These are phyloP conservation scores for Heteronetta atricapilla DNA, from an alignment of 2,113 vertebrate species.

Conservation along the genomic window DNA sequence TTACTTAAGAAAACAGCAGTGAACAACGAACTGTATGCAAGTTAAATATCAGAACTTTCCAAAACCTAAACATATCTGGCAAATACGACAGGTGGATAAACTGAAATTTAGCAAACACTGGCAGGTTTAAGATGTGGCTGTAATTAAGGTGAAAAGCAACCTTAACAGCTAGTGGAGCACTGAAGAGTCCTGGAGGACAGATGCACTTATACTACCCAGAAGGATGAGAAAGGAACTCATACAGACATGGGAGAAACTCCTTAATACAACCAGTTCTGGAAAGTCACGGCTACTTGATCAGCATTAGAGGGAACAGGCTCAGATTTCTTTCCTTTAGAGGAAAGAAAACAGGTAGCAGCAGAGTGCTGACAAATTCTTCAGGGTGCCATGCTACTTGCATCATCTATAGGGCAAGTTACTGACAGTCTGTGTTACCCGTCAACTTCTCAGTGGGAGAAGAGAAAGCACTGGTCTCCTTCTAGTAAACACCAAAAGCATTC, in stretches of 20 bases:
- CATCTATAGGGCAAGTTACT: accelerated
- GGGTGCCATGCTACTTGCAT: neutral
- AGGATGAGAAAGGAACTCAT: neutral
- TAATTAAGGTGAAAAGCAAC: neutral
- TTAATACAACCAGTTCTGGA: neutral
- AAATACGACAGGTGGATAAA: neutral
- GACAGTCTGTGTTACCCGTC: neutral
- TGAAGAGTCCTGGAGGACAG: neutral
- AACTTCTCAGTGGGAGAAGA: neutral
- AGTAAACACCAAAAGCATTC: neutral
- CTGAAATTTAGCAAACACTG: neutral
- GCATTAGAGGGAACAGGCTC: neutral
- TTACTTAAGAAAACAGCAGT: neutral
- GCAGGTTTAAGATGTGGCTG: neutral
- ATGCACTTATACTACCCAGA: neutral
- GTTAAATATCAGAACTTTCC: neutral
- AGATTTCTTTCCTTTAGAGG: neutral
- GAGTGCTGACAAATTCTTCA: neutral
- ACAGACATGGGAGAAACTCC: neutral
- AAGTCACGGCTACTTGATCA: neutral
- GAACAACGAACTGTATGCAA: neutral
- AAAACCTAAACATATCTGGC: neutral
- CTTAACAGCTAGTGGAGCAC: accelerated
- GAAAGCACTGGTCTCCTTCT: neutral
- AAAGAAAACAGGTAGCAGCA: neutral